phyloP scores from a whole-genome alignment of 2,113 vertebrate genomes.

The Otocyon megalotis region DNA sequence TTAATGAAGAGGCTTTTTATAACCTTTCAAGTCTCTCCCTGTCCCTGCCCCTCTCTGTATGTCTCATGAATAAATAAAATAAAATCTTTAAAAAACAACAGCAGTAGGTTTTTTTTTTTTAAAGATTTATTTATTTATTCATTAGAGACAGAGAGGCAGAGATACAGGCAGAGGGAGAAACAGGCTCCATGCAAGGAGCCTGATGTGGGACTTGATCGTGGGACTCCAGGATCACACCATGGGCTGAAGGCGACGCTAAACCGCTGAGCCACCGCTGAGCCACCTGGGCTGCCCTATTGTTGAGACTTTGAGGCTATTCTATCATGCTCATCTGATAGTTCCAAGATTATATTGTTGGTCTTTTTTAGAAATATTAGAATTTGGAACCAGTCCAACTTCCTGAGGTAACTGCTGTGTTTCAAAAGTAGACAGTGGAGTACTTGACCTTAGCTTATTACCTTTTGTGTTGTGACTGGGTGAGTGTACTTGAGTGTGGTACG shows the following conservation, averaged over 20 bases:
- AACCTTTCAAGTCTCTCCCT: neutral
- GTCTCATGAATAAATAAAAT: too few species aligned
- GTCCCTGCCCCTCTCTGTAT: too few species aligned
- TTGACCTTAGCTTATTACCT: neutral
- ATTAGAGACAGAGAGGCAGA: too few species aligned
- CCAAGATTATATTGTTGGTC: slow-evolving; percentile 60
- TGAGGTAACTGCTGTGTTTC: slow-evolving; percentile 49
- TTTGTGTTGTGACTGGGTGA: neutral
- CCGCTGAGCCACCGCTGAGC: too few species aligned
- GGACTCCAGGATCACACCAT: too few species aligned
- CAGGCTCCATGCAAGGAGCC: too few species aligned
- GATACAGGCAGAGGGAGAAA: too few species aligned
- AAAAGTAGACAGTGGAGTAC: slow-evolving; percentile 16
- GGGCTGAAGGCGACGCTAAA: too few species aligned
- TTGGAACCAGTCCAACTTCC: slow-evolving; percentile 70
- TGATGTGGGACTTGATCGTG: too few species aligned
- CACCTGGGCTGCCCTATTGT: neutral
- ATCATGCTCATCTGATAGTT: neutral
- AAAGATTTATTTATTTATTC: too few species aligned
- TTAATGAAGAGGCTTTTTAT: slow-evolving; percentile 44
- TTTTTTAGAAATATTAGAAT: slow-evolving; percentile 46
- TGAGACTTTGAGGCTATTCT: slow-evolving; percentile 57
- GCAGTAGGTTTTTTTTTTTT: too few species aligned
- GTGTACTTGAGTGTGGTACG: slow-evolving; percentile 43
- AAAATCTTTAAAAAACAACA: too few species aligned